Percentiles rank a stretch among this genome's conserved stretches.
Evolutionary conservation across 1,140 invertebrate species (phyloP).

Genomic region (Sinella curviseta): DNA sequence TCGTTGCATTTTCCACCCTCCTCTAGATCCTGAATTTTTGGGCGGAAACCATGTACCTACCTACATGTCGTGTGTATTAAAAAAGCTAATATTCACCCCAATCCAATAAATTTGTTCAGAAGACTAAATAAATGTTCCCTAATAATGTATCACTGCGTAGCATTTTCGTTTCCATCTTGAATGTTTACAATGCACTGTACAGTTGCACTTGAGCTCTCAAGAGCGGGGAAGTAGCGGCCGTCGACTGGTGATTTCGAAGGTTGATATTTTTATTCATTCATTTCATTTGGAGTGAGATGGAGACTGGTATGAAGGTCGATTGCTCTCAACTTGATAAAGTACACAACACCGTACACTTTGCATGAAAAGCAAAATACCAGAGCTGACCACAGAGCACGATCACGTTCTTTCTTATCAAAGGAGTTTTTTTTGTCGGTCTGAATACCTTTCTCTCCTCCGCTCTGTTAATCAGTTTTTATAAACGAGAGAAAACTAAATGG

Average conservation of each 20-base stretch:
- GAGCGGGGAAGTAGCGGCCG: not conserved
- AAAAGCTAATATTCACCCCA: conserved; percentile 24
- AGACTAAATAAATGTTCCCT: not conserved
- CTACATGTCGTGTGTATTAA: not conserved
- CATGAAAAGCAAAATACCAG: not conserved
- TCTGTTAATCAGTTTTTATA: not conserved
- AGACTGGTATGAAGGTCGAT: not conserved
- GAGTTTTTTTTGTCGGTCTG: not conserved
- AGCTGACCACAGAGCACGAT: not conserved
- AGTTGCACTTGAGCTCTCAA: not conserved
- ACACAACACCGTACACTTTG: not conserved
- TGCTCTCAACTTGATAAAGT: not conserved
- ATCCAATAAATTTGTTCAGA: conserved; percentile 11
- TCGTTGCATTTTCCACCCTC: too few species aligned
- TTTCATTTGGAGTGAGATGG: not conserved
- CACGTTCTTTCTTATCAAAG: not conserved
- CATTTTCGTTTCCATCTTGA: not conserved
- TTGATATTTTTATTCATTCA: not conserved
- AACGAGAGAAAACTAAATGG: not conserved
- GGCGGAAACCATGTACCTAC: too few species aligned
- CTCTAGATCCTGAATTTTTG: too few species aligned
- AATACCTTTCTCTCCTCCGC: not conserved
- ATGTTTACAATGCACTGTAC: not conserved
- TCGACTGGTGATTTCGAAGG: not conserved
- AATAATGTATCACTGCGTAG: not conserved